phyloP scores from a whole-genome alignment of 1,140 invertebrate genomes.

The Platyscapa corneri region DNA sequence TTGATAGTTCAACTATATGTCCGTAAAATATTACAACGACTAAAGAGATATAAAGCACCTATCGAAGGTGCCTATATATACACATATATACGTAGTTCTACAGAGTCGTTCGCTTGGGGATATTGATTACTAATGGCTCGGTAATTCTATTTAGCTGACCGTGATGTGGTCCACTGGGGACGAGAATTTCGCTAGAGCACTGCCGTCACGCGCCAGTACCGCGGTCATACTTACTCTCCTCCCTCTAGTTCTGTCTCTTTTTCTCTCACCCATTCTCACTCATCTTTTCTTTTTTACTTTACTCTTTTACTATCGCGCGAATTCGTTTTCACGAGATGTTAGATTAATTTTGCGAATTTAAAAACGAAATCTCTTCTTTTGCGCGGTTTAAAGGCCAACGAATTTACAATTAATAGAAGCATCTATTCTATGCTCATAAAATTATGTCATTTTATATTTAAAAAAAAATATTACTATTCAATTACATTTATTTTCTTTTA shows the following conservation, averaged over 20 bases:
- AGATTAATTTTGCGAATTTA: slow-evolving; percentile 3
- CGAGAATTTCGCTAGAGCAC: slow-evolving; percentile 40
- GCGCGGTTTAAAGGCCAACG: not conserved
- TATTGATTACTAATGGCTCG: slow-evolving; percentile 54
- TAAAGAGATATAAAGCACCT: slow-evolving; percentile 1
- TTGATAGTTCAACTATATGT: not conserved
- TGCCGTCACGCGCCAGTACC: slow-evolving; percentile 44
- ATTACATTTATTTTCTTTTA: too few species aligned
- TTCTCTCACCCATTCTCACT: not conserved
- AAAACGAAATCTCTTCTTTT: not conserved
- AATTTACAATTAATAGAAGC: not conserved
- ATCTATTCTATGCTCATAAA: too few species aligned
- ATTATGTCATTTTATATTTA: too few species aligned
- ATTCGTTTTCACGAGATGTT: not conserved
- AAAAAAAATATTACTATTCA: too few species aligned
- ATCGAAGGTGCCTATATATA: slow-evolving; percentile 21
- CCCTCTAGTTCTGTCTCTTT: not conserved
- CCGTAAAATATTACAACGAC: slow-evolving; percentile 13
- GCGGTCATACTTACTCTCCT: slow-evolving; percentile 13
- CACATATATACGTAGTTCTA: slow-evolving; percentile 16
- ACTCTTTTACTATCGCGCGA: not conserved
- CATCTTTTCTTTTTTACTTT: not conserved
- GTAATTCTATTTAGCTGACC: slow-evolving; percentile 53
- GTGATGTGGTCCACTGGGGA: slow-evolving; percentile 53
- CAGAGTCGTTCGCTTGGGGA: slow-evolving; percentile 47